A percentile compares a stretch with the other conserved stretches of the same genome.
Evolutionary conservation across 2,888 invertebrate species (phyloP).

Genomic region (Aricia artaxerxes): DNA sequence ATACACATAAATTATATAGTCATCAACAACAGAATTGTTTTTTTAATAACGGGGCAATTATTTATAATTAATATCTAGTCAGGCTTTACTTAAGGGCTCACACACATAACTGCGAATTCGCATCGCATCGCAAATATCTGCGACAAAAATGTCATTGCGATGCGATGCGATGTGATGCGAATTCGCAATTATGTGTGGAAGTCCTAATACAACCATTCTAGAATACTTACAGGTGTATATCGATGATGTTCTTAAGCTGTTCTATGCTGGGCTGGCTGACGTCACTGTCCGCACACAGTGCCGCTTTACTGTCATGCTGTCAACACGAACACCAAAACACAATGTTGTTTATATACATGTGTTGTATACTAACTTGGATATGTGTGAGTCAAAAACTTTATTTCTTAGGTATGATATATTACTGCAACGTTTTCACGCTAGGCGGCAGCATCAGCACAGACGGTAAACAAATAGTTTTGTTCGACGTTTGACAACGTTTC

Average conservation of each 20-base stretch:
- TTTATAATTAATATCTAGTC: too few relatives aligned
- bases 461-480: too few relatives aligned
- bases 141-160: too few relatives aligned
- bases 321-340: slow-evolving; percentile 63
- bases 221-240: slow-evolving; percentile 53
- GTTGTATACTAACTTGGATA: slow-evolving; percentile 45
- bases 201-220: neutral
- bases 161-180: too few relatives aligned
- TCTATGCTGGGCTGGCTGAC: slow-evolving; percentile 55
- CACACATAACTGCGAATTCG: too few relatives aligned
- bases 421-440: too few relatives aligned
- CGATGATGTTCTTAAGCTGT: slow-evolving; percentile 59
- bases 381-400: neutral
- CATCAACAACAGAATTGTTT: neutral
- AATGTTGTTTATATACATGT: slow-evolving; percentile 49
- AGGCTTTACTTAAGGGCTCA: neutral
- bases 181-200: too few relatives aligned
- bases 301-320: slow-evolving; percentile 68
- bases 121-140: too few relatives aligned
- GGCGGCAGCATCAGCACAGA: too few relatives aligned
- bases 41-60: too few relatives aligned
- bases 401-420: neutral
- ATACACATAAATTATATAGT: slow-evolving; percentile 33
- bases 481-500: too few relatives aligned
- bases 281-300: slow-evolving; percentile 49